Evolutionary conservation across 1,140 invertebrate genomes (phyloP), one percentile per base, ranked within the genome.

Genomic region (Cataglyphis hispanica): DNA sequence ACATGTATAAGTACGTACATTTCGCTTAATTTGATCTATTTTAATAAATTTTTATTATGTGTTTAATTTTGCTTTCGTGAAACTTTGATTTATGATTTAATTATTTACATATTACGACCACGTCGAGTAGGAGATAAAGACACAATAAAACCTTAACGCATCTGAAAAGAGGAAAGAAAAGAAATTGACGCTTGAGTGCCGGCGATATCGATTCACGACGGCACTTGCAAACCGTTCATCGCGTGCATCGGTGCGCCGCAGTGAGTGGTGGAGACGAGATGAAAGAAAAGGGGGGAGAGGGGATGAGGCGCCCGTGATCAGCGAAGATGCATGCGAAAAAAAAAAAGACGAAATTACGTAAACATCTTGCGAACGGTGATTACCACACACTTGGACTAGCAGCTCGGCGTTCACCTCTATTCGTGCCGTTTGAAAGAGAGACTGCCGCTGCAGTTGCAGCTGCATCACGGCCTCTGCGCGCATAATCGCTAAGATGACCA

Each of bases 321-420:
- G 81, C 83, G 83, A 87, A 91, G 92, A 91, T 92, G 91, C 85
- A 92, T 91, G 88, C 84, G 87, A 91, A 90, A 87, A 91, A 92
- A 46, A 16, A 92, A 10, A 13, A 90, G 90, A 86, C 88, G 80
- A 93, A 94, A 94, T 93, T 94, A 93, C 93, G 93, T 93, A 94
- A 94, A 94, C 92, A 93, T 93, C 92, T 93, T 91, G 92, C 90
- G 90, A 91, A 90, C 90, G 89, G 88, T 83, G 92, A 93, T 93
- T 93, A 91, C 91, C 92, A 91, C 93, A 92, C 74, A 83, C 89
- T 76, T 67, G 85, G 85, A 72, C 78, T 75, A 63, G 77, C 77
- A 81, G 63, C 87, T 85, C 87, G 91, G 91, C 91, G 89, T 88
- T 92, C 90, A 88, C 89, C 90, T 92, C 89, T 78, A 84, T 75